Base-by-base conservation (phyloP, 1,140 invertebrate species). In the Drosophila burlai region DNA sequence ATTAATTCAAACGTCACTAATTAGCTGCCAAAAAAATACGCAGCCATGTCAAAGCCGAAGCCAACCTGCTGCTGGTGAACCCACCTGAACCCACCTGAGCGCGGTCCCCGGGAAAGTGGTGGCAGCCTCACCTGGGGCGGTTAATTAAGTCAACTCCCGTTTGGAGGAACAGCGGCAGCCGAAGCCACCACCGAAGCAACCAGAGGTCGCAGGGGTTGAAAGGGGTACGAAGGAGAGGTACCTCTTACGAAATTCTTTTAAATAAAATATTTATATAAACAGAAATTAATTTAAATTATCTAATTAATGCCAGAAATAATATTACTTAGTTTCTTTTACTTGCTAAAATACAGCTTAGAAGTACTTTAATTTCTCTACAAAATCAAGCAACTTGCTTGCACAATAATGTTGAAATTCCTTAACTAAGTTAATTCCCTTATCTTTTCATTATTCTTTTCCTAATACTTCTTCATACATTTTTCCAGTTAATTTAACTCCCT, bases 131-230 rank as follows among this genome's bases (percentile, higher is more conserved):
- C 63, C 79, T 82, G 85, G 67, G 81, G 81, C 81, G 78, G 82
- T 77, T 90, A 90, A 90, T 90, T 90, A 90, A 90, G 85, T 90
- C 85, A 90, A 89, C 85, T 90, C 85, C 79, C 85, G 76, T 73
- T 57, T 69, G 81, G 66, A 75, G 76, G 58, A 61, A 80, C 61
- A 54, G 21, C 67, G 46, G 26, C 67, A 43, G 34, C 42, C 49
- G 26, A 63, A 63, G 40, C 52, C 46, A 75, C 78, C 62, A 55
- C 65, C 54, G 45, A 68, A 76, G 61, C 67, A 71, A 46, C 29
- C 67, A 55, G 29, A 78, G 34, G 29, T 18, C 26, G 4, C 42
- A 24, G 11, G 26, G 42, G 21, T 47, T 42, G 26, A 43, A 34
- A 13, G 40, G 21, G 45, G 13, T 40, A 18, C 64, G 64, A 71